These are phyloP conservation scores for Progne subis DNA, from an alignment of 2,113 vertebrate genomes.

Conservation along the genomic window DNA sequence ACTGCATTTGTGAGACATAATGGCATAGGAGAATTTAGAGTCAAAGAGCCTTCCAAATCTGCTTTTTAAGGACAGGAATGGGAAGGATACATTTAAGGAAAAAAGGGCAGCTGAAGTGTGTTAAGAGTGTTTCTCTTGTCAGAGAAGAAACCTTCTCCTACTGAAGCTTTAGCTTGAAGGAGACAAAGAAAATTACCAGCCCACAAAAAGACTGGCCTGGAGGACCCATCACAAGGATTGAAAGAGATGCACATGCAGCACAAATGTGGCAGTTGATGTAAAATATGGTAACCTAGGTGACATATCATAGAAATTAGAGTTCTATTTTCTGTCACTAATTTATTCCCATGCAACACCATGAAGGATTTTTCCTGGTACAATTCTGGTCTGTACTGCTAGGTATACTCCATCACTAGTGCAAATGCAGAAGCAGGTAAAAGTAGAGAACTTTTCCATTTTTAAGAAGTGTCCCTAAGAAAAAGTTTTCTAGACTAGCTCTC, in stretches of 20 bases:
- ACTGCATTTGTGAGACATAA: neutral
- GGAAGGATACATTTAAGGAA: neutral
- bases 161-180: neutral
- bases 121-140: neutral
- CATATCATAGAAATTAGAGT: conserved; percentile 42
- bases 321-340: conserved; percentile 47
- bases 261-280: neutral
- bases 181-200: conserved; percentile 16
- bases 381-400: neutral
- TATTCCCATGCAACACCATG: conserved; percentile 32
- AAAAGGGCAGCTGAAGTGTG: neutral
- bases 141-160: neutral
- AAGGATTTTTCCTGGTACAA: conserved; percentile 60
- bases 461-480: neutral
- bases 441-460: neutral
- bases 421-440: neutral
- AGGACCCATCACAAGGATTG: neutral
- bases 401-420: conserved; percentile 16
- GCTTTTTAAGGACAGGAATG: neutral
- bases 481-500: neutral
- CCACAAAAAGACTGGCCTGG: conserved; percentile 3
- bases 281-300: conserved; percentile 32
- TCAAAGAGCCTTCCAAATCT: neutral
- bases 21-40: neutral
- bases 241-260: conserved; percentile 27